A percentile compares a stretch with the other conserved stretches of the same genome.
Conservation (phyloP, 2,113 vertebrate genomes). For the Garra rufa region DNA sequence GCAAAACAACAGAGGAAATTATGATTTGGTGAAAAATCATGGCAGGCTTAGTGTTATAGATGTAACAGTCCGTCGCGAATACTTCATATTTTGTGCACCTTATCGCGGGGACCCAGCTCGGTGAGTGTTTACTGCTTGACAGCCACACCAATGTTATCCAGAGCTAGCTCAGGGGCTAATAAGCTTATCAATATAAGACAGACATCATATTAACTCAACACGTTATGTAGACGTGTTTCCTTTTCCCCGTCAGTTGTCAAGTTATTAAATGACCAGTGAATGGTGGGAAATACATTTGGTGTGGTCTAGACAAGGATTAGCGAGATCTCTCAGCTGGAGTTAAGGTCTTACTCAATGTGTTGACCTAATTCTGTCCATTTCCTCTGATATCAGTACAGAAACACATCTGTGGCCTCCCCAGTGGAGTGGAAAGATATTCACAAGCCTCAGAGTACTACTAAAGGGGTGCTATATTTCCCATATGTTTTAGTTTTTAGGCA, state of each 20-base stretch:
- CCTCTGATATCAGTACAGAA: neutral
- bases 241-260: neutral
- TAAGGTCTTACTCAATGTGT: slow-evolving; percentile 13
- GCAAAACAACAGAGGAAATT: neutral
- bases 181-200: slow-evolving; percentile 11
- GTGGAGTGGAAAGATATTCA: slow-evolving; percentile 1
- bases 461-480: neutral
- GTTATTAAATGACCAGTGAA: neutral
- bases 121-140: slow-evolving; percentile 38
- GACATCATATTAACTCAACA: neutral
- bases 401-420: neutral
- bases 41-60: neutral
- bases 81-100: neutral
- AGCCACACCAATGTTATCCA: neutral
- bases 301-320: slow-evolving; percentile 28
- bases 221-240: neutral
- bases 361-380: slow-evolving; percentile 26
- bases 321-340: slow-evolving; percentile 29
- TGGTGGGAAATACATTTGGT: neutral
- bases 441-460: neutral
- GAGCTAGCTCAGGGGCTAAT: slow-evolving; percentile 25
- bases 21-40: slow-evolving; percentile 31
- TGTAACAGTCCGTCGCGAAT: neutral
- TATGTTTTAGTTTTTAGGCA: neutral
- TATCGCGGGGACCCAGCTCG: slow-evolving; percentile 7